Evolutionary conservation across 1,140 invertebrate species (phyloP), one percentile per base, ranked within the genome.

Genomic region (Apis mellifera): DNA sequence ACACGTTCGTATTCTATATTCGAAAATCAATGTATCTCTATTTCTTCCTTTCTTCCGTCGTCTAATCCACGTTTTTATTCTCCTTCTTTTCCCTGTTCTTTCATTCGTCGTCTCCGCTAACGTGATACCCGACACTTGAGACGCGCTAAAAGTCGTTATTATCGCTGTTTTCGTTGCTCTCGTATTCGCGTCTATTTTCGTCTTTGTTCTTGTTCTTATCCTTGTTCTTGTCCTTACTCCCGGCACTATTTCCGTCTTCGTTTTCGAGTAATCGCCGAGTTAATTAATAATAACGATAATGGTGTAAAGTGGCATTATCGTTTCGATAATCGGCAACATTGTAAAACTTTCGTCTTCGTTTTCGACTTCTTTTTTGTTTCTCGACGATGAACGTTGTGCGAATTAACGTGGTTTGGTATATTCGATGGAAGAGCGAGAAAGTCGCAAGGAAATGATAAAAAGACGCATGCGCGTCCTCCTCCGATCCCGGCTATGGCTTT

Each of bases 401-500:
- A 68, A 15, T 59, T 59, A 59, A 68, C 42, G 62, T 32, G n/a
- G n/a, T n/a, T n/a, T 81, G 19, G 32, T 48, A 15, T 70, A 55
- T 80, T 57, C 19, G 26, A 74, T 26, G 32, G 15, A 21, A 59
- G 23, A 75, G 17, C 62, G 62, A 76, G 64, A 59, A 82, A 82
- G 48, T 75, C 57, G 72, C 62, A 26, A 82, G 23, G 13, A 82
- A 52, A 50, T 52, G n/a, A 11, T 15, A n/a, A 60, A 60, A 54
- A 54, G 64, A 76, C 84, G 84, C 82, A 71, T 73, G 84, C 88
- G 84, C 76, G 32, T n/a, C 26, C 65, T n/a, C 26, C 65, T 70
- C 55, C 55, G 69, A 50, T 71, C 65, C 62, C n/a, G 55, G 86
- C 84, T 83, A 86, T 86, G 86, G 84, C 82, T 86, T 85, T 87